A percentile compares a stretch with the other conserved stretches of the same genome.
These are phyloP conservation scores for Marmota flaviventris DNA, from an alignment of 2,113 vertebrate genomes.

Conservation along the genomic window DNA sequence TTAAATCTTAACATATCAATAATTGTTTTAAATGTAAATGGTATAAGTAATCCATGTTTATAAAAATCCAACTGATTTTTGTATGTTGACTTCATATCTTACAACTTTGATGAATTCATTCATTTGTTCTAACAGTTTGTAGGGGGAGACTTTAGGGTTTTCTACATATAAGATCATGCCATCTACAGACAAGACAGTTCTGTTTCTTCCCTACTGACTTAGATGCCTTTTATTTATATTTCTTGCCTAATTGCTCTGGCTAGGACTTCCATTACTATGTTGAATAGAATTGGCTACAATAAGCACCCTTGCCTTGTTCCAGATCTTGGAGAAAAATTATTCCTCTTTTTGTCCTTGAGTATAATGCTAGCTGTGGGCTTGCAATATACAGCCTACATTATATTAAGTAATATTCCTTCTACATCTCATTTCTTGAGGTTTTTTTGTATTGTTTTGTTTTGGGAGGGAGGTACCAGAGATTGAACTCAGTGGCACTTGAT, in stretches of 20 bases:
- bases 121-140: not conserved
- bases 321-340: not conserved
- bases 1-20: not conserved
- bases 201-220: not conserved
- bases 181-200: not conserved
- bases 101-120: not conserved
- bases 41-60: not conserved
- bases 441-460: too few species aligned
- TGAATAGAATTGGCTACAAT: not conserved
- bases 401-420: not conserved
- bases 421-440: too few species aligned
- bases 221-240: not conserved
- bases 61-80: not conserved
- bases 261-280: not conserved
- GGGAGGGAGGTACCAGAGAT: too few species aligned
- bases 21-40: not conserved
- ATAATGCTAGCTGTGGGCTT: not conserved
- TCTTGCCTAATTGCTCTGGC: not conserved
- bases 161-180: not conserved
- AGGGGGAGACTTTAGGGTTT: not conserved
- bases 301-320: not conserved
- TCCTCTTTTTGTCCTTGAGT: not conserved
- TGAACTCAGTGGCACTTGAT: too few species aligned
- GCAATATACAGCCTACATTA: not conserved
- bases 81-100: not conserved